Conservation (phyloP, 2,888 invertebrate genomes). For the Laothoe populi region DNA sequence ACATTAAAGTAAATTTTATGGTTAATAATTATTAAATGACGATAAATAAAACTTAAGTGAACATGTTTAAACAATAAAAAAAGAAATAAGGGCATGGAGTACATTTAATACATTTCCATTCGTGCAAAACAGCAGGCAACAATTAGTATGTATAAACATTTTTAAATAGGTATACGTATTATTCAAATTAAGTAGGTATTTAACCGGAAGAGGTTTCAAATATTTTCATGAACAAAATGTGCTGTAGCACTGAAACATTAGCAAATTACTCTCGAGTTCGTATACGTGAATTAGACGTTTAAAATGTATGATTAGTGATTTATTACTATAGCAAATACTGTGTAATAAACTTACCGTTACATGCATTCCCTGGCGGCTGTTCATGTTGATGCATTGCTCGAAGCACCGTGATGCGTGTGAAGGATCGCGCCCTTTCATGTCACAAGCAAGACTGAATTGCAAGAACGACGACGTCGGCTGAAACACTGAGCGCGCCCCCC, state of each 20-base stretch:
- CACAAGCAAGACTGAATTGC: slow-evolving; percentile 82
- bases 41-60: no score
- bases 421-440: slow-evolving; percentile 85
- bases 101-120: no score
- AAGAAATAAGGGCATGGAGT: no score
- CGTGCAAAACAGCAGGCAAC: no score
- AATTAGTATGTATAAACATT: no score
- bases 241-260: background rate
- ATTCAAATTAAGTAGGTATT: background rate
- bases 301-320: background rate
- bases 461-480: slow-evolving; percentile 63
- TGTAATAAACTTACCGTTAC: slow-evolving; percentile 72
- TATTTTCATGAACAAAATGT: background rate
- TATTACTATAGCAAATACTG: background rate
- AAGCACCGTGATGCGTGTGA: slow-evolving; percentile 84
- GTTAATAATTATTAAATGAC: no score
- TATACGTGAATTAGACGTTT: background rate
- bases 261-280: background rate
- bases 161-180: no score
- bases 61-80: no score
- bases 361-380: slow-evolving; percentile 86
- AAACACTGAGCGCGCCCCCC: slow-evolving; percentile 65
- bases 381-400: slow-evolving; percentile 89
- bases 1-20: no score
- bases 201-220: background rate